Percentiles rank a stretch among this genome's conserved stretches.
phyloP scores from a whole-genome alignment of 30 jellyfish, hydroid and myxozoan genomes.

The Morbakka virulenta region DNA sequence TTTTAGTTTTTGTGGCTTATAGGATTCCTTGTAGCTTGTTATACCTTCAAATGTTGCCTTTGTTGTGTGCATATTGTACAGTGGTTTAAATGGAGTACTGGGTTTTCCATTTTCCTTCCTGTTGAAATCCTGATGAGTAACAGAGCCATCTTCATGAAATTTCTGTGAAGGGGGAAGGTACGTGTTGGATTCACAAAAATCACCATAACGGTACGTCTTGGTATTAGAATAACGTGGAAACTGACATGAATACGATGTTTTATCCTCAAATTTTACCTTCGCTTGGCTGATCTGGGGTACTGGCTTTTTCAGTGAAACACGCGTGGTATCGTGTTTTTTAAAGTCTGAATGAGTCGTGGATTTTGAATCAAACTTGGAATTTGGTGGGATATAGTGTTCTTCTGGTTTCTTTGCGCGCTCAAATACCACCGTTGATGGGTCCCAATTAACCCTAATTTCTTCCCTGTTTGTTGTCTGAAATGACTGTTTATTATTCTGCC shows the following conservation, averaged over 20 bases:
- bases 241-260: slow-evolving; percentile 54
- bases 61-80: slow-evolving; percentile 36
- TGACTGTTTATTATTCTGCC: slow-evolving; percentile 34
- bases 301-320: slow-evolving; percentile 29
- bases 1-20: slow-evolving; percentile 1
- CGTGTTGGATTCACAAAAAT: slow-evolving; percentile 25
- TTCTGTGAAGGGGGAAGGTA: slow-evolving; percentile 47
- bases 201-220: slow-evolving; percentile 46
- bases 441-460: slow-evolving; percentile 48
- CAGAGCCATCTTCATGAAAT: slow-evolving; percentile 40
- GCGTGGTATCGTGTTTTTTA: slow-evolving; percentile 27
- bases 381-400: slow-evolving; percentile 63
- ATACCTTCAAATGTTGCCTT: slow-evolving; percentile 46
- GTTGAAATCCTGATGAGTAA: slow-evolving; percentile 43
- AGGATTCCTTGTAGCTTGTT: slow-evolving; percentile 35
- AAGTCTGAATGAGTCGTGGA: slow-evolving; percentile 65
- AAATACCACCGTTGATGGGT: slow-evolving; percentile 20
- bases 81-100: slow-evolving; percentile 41
- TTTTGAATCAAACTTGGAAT: slow-evolving; percentile 46
- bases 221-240: slow-evolving; percentile 45
- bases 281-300: slow-evolving; percentile 17
- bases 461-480: slow-evolving; percentile 48
- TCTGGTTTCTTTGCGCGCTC: slow-evolving; percentile 20
- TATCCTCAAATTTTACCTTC: slow-evolving; percentile 34
- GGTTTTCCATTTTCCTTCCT: slow-evolving; percentile 21